These are phyloP conservation scores for Biston stratarius DNA, from an alignment of 2,888 invertebrate genomes.

Conservation along the genomic window DNA sequence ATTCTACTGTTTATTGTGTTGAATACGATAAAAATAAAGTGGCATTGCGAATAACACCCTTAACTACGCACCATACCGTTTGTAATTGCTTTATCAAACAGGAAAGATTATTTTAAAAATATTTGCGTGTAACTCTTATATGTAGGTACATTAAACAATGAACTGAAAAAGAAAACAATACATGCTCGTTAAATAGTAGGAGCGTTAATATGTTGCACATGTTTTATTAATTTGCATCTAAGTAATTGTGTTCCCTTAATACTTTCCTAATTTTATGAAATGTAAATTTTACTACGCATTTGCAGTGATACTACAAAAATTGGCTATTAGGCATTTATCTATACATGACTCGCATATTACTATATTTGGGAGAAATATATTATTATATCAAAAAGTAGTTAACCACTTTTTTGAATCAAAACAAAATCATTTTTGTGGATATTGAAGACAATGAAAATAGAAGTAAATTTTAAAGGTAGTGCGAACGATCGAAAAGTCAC, in stretches of 20 bases:
- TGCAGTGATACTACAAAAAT: conserved; percentile 35
- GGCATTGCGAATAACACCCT: neutral
- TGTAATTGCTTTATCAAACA: neutral
- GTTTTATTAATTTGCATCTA: conserved; percentile 11
- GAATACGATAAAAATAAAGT: neutral
- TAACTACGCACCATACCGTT: too few relatives aligned
- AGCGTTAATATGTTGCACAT: neutral
- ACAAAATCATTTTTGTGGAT: neutral
- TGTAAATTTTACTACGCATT: conserved; percentile 23
- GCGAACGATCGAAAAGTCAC: neutral
- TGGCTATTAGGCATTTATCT: conserved; percentile 45
- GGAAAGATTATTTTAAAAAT: neutral
- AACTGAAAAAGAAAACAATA: neutral
- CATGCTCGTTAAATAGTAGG: neutral
- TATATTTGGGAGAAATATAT: conserved; percentile 9
- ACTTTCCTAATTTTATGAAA: conserved; percentile 23
- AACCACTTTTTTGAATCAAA: neutral
- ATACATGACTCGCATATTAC: conserved; percentile 13
- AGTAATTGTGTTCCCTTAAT: conserved; percentile 14
- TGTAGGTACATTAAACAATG: neutral
- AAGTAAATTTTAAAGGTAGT: neutral
- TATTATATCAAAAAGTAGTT: neutral
- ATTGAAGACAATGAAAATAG: too few relatives aligned
- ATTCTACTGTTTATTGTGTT: conserved; percentile 17
- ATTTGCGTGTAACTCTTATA: neutral